Evolutionary conservation across 2,888 invertebrate genomes (phyloP).

Genomic region (Caenorhabditis afra): DNA sequence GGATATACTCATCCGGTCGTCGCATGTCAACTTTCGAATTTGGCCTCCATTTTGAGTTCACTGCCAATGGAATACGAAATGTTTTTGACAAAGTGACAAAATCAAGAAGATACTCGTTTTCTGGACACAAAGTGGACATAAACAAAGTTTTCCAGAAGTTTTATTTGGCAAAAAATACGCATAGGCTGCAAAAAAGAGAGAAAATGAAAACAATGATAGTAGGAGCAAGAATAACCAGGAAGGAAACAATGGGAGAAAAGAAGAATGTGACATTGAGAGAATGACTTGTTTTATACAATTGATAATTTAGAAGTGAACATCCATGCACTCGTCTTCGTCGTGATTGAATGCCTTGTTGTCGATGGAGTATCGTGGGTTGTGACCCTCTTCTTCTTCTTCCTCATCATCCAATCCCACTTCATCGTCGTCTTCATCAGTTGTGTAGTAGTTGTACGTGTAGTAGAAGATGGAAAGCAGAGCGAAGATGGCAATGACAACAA

Average conservation of each 20-base stretch:
- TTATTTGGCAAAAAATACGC: constrained; percentile 21
- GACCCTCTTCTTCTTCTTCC: constrained; percentile 35
- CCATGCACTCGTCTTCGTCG: constrained; percentile 28
- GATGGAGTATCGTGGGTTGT: constrained; percentile 42
- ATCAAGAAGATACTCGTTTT: constrained; percentile 35
- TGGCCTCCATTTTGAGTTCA: constrained; percentile 53
- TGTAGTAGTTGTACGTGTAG: constrained; percentile 81
- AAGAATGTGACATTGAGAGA: constrained; percentile 1
- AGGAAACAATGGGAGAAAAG: constrained; percentile 3
- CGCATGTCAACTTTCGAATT: constrained; percentile 60
- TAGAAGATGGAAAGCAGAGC: constrained; percentile 88
- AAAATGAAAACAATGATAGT: constrained; percentile 23
- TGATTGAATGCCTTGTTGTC: constrained; percentile 55
- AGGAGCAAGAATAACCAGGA: too few species aligned
- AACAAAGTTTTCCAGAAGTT: constrained; percentile 39
- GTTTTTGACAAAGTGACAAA: constrained; percentile 44
- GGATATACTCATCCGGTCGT: constrained; percentile 62
- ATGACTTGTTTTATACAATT: constrained; percentile 37
- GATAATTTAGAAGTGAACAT: constrained; percentile 34
- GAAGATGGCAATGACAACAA: constrained; percentile 89
- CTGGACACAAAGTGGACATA: constrained; percentile 34
- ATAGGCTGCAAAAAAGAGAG: constrained; percentile 5
- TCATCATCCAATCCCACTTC: constrained; percentile 40
- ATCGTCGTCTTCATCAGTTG: constrained; percentile 67
- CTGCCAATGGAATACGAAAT: constrained; percentile 43